Percentiles rank a stretch among this genome's conserved stretches.
phyloP scores from a whole-genome alignment of 2,797 vertebrate genomes.

The Girardinus metallicus region DNA sequence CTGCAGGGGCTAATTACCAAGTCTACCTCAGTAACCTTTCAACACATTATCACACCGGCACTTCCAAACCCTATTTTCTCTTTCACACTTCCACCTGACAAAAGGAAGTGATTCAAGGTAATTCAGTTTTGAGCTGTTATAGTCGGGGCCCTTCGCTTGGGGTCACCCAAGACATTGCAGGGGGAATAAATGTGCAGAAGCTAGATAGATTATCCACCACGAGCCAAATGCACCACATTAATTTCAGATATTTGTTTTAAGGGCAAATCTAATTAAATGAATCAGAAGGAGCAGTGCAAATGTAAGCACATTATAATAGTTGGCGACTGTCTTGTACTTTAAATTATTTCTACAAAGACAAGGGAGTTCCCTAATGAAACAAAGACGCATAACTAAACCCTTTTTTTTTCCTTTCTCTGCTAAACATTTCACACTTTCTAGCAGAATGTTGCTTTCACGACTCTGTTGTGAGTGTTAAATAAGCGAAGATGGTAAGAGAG shows the following conservation, averaged over 20 bases:
- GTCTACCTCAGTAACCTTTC: constrained; percentile 81
- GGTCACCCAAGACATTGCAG: constrained; percentile 17
- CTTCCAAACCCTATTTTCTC: constrained; percentile 55
- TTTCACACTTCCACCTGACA: constrained; percentile 47
- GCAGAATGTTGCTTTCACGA: neutral
- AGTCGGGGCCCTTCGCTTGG: constrained; percentile 19
- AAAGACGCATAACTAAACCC: neutral
- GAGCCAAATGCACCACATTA: constrained; percentile 17
- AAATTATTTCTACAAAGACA: neutral
- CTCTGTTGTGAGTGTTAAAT: neutral
- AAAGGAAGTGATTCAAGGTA: constrained; percentile 52
- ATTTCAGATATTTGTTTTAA: constrained; percentile 47
- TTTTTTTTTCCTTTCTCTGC: neutral
- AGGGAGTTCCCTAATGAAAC: neutral
- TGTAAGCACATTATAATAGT: constrained; percentile 29
- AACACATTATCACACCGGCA: constrained; percentile 72
- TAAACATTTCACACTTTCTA: neutral
- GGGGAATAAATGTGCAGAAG: constrained; percentile 10
- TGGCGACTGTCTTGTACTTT: neutral
- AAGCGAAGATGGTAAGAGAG: neutral
- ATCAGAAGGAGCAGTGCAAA: constrained; percentile 47
- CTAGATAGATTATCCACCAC: constrained; percentile 9
- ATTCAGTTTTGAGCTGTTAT: constrained; percentile 22
- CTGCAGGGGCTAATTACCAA: constrained; percentile 82
- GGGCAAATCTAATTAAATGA: constrained; percentile 39